Conservation (phyloP, 2,797 vertebrate species). For the Oreochromis mossambicus region DNA sequence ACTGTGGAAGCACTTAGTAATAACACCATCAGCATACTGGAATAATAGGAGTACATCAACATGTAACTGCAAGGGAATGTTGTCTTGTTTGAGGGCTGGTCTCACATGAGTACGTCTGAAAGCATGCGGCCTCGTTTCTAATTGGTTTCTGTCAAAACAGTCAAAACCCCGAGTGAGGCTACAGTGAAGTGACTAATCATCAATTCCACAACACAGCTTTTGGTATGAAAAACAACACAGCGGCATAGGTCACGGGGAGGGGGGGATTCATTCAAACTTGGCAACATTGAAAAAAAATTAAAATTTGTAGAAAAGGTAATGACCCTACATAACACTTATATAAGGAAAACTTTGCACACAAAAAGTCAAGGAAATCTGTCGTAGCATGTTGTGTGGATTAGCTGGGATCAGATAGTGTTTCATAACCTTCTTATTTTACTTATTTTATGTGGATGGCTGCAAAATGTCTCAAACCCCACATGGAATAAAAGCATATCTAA, state of each 20-base stretch:
- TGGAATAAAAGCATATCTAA: background rate
- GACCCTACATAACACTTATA: background rate
- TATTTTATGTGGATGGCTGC: background rate
- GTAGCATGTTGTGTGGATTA: background rate
- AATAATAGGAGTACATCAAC: background rate
- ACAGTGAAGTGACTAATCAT: conserved; percentile 25
- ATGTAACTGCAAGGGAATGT: background rate
- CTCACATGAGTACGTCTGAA: conserved; percentile 44
- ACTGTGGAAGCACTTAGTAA: background rate
- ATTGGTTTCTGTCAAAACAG: conserved; percentile 30
- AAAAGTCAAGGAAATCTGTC: background rate
- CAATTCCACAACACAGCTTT: background rate
- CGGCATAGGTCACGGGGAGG: background rate
- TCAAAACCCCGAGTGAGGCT: background rate
- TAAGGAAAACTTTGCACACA: background rate
- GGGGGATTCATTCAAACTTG: background rate
- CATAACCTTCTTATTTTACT: background rate
- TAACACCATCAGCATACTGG: background rate
- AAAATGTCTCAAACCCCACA: background rate
- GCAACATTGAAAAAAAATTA: background rate
- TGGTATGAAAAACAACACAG: conserved; percentile 8
- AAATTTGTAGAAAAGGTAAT: background rate
- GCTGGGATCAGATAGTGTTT: background rate
- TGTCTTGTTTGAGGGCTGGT: conserved; percentile 15
- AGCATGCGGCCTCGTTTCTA: conserved; percentile 11